Conservation (phyloP, 2,888 invertebrate genomes). For the Protodeltote pygarga region DNA sequence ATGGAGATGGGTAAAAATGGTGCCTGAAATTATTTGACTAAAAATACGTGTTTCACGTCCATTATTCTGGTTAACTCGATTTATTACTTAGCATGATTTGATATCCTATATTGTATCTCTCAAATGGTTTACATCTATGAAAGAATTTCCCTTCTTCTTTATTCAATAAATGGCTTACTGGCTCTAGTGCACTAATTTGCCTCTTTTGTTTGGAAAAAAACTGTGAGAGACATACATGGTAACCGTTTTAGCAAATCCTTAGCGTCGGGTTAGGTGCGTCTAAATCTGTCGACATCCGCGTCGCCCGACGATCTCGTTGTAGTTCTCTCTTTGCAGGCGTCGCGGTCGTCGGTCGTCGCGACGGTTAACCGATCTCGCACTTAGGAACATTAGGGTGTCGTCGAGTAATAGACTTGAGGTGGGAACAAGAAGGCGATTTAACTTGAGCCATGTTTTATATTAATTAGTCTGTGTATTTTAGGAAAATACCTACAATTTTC, state of each 20-base stretch:
- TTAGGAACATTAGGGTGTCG: conserved; percentile 40
- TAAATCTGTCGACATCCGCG: conserved; percentile 78
- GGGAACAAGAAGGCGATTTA: conserved; percentile 16
- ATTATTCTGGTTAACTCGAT: no score
- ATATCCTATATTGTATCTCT: no score
- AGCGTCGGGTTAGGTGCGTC: conserved; percentile 53
- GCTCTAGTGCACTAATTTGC: no score
- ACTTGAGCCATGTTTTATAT: conserved; percentile 18
- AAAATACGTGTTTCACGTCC: no score
- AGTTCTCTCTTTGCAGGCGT: conserved; percentile 62
- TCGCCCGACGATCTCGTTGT: conserved; percentile 56
- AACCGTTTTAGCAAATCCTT: conserved; percentile 56
- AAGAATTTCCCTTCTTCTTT: no score
- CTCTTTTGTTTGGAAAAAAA: conserved; percentile 6
- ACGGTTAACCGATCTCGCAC: conserved; percentile 44
- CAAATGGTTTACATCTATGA: no score
- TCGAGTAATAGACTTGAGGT: conserved; percentile 37
- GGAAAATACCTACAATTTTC: no score
- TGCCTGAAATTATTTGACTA: no score
- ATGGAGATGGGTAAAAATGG: no score
- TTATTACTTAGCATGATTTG: no score
- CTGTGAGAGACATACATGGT: conserved; percentile 25
- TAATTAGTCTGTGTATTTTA: no score
- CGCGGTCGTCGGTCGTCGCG: conserved; percentile 50
- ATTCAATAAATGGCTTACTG: no score